These are phyloP conservation scores for Rhagoletis pomonella DNA, from an alignment of 1,140 invertebrate species.

Conservation along the genomic window DNA sequence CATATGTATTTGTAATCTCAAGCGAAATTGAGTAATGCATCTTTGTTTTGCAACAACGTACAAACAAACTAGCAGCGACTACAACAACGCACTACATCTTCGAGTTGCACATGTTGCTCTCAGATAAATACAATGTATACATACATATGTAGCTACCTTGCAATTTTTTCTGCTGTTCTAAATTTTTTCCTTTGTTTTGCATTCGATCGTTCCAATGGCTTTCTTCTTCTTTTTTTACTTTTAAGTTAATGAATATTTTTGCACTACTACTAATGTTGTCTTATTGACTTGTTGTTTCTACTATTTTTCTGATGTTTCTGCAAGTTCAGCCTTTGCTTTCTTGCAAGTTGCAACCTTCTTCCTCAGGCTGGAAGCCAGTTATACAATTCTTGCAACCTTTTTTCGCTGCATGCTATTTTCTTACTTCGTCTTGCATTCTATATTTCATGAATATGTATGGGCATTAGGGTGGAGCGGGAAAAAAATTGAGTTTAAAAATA, in stretches of 20 bases:
- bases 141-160: neutral
- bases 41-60: neutral
- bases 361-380: too few species aligned
- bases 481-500: too few species aligned
- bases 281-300: neutral
- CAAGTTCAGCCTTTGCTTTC: conserved; percentile 32
- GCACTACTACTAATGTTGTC: too few species aligned
- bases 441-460: too few species aligned
- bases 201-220: too few species aligned
- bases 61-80: neutral
- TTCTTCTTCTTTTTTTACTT: too few species aligned
- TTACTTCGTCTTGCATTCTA: neutral
- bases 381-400: neutral
- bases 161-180: too few species aligned
- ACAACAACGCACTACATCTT: neutral
- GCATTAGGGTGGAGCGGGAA: too few species aligned
- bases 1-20: neutral
- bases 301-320: neutral
- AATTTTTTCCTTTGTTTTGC: too few species aligned
- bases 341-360: neutral
- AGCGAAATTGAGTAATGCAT: neutral
- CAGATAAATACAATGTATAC: neutral
- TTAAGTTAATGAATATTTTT: too few species aligned
- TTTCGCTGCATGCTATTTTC: neutral
- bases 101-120: neutral